Conservation (phyloP, 1,140 invertebrate species). For the Eubasilissa regina region DNA sequence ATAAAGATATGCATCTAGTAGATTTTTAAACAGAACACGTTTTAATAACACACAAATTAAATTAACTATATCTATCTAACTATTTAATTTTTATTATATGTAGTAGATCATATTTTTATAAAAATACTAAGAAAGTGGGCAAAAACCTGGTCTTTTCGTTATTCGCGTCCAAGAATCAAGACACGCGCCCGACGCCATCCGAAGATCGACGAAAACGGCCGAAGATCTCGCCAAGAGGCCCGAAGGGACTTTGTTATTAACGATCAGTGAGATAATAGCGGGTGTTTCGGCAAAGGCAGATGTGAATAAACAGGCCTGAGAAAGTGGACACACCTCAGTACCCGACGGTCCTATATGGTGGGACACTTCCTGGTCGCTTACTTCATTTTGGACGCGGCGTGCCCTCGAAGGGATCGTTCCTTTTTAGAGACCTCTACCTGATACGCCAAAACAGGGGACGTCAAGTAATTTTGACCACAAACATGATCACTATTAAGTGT, state of each 20-base stretch:
- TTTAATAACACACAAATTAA: too few relatives aligned
- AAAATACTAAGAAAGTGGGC: too few relatives aligned
- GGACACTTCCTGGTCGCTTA: neutral
- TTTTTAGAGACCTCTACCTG: slow-evolving; percentile 38
- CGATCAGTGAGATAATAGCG: slow-evolving; percentile 45
- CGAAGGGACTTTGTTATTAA: slow-evolving; percentile 38
- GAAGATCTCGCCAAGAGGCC: slow-evolving; percentile 34
- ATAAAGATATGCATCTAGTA: too few relatives aligned
- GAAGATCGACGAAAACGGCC: slow-evolving; percentile 28
- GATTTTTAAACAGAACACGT: too few relatives aligned
- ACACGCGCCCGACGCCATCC: slow-evolving; percentile 41
- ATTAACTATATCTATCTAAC: too few relatives aligned
- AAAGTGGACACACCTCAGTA: slow-evolving; percentile 13
- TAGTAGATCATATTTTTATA: too few relatives aligned
- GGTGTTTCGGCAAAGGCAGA: slow-evolving; percentile 46
- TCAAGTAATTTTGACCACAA: neutral
- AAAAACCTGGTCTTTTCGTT: neutral
- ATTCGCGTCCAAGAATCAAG: slow-evolving; percentile 12
- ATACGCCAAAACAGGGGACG: slow-evolving; percentile 29
- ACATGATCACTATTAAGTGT: neutral
- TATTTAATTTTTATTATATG: too few relatives aligned
- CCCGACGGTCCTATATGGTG: neutral
- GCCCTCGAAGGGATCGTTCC: slow-evolving; percentile 14
- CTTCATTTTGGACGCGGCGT: neutral
- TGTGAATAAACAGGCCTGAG: slow-evolving; percentile 44